phyloP scores from a whole-genome alignment of 2,888 invertebrate genomes.

The Apotomis betuletana region DNA sequence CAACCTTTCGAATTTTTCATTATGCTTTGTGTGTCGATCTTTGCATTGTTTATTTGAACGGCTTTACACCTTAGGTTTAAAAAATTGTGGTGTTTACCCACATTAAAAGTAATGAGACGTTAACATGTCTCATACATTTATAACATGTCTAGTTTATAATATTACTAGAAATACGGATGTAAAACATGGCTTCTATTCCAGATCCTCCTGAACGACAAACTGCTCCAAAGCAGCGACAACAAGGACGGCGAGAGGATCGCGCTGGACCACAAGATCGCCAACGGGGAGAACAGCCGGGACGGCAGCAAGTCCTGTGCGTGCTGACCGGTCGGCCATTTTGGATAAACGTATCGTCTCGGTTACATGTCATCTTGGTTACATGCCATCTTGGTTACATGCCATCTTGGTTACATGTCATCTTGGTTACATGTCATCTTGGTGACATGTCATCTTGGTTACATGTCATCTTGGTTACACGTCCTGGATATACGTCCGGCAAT shows the following conservation, averaged over 20 bases:
- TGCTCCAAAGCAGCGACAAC: constrained; percentile 87
- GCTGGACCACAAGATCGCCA: constrained; percentile 83
- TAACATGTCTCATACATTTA: no score
- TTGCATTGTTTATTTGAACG: no score
- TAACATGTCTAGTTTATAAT: no score
- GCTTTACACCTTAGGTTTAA: no score
- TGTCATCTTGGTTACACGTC: neutral
- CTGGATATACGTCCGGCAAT: no score
- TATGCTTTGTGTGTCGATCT: no score
- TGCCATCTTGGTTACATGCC: neutral
- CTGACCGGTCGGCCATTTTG: constrained; percentile 73
- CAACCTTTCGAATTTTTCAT: no score
- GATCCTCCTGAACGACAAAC: constrained; percentile 91
- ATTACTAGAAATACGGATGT: neutral
- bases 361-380: neutral
- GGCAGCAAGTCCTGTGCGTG: constrained; percentile 83
- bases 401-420: constrained; percentile 1
- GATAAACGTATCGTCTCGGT: neutral
- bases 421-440: neutral
- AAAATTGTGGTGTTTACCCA: no score
- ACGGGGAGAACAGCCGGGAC: constrained; percentile 74
- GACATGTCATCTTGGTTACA: neutral
- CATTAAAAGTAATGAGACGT: no score
- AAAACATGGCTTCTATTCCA: constrained; percentile 58
- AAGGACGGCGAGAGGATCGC: constrained; percentile 88